phyloP scores from a whole-genome alignment of 1,140 invertebrate species.

The Meloidogyne hapla region DNA sequence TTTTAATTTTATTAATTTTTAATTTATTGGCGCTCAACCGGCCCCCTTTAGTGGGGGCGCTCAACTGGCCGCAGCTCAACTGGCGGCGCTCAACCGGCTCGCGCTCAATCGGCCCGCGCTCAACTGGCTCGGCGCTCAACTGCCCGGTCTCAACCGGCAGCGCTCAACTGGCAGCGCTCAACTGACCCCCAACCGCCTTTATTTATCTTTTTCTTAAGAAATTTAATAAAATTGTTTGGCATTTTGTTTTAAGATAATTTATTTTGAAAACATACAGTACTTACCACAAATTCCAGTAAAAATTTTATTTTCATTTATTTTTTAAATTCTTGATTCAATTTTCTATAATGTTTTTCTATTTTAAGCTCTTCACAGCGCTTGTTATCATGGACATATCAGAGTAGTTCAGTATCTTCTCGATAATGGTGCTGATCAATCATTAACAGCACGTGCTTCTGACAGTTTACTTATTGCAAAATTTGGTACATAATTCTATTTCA shows the following conservation, averaged over 20 bases:
- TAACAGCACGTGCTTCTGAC: conserved; percentile 64
- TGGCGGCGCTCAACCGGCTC: too few species aligned
- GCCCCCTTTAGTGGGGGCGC: too few species aligned
- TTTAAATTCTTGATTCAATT: background rate
- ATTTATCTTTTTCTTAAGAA: too few species aligned
- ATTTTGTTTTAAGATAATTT: background rate
- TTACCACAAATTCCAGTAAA: background rate
- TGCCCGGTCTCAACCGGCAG: too few species aligned
- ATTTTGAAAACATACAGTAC: too few species aligned
- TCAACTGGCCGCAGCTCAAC: too few species aligned
- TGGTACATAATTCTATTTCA: background rate
- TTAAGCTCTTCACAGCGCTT: conserved; percentile 67
- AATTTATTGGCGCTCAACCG: too few species aligned
- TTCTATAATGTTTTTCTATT: conserved; percentile 10
- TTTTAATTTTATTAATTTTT: too few species aligned
- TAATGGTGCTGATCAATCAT: conserved; percentile 67
- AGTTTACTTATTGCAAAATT: conserved; percentile 26
- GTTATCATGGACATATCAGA: conserved; percentile 67
- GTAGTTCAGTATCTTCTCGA: conserved; percentile 67
- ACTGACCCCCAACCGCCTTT: too few species aligned
- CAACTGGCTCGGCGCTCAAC: too few species aligned
- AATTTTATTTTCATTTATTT: background rate
- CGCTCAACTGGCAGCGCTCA: too few species aligned
- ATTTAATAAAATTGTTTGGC: background rate
- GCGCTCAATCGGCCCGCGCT: too few species aligned